Conservation (phyloP, 2,113 vertebrate species). For the Falcunculus frontatus region DNA sequence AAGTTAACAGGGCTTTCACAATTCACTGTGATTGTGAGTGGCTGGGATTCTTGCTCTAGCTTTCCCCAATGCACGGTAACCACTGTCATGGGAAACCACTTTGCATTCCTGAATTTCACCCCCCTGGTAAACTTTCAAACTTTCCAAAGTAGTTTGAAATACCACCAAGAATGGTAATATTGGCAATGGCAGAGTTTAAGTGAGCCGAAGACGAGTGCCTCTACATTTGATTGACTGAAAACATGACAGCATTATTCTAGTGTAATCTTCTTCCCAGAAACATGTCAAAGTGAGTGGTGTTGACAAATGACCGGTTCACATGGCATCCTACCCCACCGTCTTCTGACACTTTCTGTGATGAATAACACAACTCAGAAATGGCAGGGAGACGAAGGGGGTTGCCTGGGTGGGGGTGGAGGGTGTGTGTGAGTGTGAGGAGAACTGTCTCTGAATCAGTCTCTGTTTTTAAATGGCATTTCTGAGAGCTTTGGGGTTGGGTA, state of each 20-base stretch:
- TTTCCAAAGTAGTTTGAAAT: not conserved
- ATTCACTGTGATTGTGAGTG: not conserved
- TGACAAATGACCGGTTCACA: not conserved
- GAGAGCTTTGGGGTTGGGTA: not conserved
- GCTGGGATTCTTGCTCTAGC: not conserved
- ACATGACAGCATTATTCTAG: not conserved
- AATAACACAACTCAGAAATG: not conserved
- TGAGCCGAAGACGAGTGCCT: not conserved
- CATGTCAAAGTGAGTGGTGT: not conserved
- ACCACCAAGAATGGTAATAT: not conserved
- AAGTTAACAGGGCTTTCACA: not conserved
- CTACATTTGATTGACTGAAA: not conserved
- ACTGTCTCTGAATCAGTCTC: not conserved
- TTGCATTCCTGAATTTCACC: not conserved
- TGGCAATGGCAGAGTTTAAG: not conserved
- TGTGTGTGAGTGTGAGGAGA: not conserved
- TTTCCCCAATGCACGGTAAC: not conserved
- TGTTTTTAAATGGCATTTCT: not conserved
- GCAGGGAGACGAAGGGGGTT: not conserved
- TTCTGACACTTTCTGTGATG: not conserved
- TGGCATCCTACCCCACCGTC: not conserved
- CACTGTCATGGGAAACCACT: not conserved
- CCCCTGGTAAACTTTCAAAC: not conserved
- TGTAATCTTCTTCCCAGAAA: not conserved
- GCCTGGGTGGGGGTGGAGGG: not conserved